These are phyloP conservation scores for Heliocidaris erythrogramma DNA, from an alignment of 35 echinoderm and acorn worm species.

Conservation along the genomic window DNA sequence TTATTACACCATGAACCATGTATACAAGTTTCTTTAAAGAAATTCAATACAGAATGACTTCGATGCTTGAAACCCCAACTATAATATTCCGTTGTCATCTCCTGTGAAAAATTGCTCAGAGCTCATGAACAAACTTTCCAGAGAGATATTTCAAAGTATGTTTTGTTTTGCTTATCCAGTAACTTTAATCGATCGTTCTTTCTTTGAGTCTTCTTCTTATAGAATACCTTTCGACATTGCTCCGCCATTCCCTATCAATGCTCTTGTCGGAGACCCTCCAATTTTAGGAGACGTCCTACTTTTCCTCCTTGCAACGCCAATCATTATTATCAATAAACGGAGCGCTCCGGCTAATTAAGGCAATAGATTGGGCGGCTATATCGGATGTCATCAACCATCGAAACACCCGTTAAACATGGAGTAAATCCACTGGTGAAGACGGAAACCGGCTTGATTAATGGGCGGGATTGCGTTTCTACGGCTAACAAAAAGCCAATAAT, in stretches of 20 bases:
- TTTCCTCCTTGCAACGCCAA: constrained; percentile 36
- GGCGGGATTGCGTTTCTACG: constrained; percentile 50
- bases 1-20: too few relatives aligned
- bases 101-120: neutral
- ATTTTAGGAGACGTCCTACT: neutral
- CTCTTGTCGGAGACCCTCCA: neutral
- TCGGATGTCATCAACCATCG: constrained; percentile 43
- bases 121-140: neutral
- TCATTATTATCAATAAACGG: constrained; percentile 47
- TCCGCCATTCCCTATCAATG: neutral
- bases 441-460: constrained; percentile 52
- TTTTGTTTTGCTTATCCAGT: neutral
- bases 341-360: constrained; percentile 43
- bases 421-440: constrained; percentile 30
- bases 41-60: too few relatives aligned
- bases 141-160: neutral
- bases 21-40: too few relatives aligned
- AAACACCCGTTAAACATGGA: constrained; percentile 43
- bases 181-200: neutral
- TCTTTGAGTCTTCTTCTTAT: neutral
- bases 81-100: too few relatives aligned
- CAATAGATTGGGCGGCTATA: constrained; percentile 42
- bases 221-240: neutral
- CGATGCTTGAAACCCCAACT: too few relatives aligned
- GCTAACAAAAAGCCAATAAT: constrained; percentile 55